A percentile compares a stretch with the other conserved stretches of the same genome.
Conservation (phyloP, 2,888 invertebrate genomes). For the Cerastoderma edule region DNA sequence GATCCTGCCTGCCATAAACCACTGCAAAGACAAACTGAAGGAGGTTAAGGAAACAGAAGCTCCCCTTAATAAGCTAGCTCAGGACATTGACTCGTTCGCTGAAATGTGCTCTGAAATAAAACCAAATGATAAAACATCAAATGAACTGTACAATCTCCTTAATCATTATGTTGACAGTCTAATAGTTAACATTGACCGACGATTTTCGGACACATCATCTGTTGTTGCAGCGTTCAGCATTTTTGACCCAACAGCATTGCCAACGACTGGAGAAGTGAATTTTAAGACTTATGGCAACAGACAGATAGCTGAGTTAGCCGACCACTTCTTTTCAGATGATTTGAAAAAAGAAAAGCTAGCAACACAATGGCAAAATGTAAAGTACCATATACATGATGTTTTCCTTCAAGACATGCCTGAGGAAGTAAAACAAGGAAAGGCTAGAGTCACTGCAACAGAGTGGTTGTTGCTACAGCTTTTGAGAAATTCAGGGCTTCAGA, state of each 20-base stretch:
- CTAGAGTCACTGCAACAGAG: conserved; percentile 11
- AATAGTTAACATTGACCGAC: conserved; percentile 31
- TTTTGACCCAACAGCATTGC: conserved; percentile 39
- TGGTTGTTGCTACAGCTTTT: conserved; percentile 27
- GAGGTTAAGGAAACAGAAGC: conserved; percentile 12
- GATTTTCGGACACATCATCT: conserved; percentile 28
- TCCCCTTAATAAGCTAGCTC: conserved; percentile 23
- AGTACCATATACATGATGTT: conserved; percentile 31
- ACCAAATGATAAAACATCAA: conserved; percentile 5
- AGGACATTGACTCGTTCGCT: conserved; percentile 40
- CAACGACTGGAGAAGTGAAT: conserved; percentile 13
- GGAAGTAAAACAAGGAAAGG: neutral
- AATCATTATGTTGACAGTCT: conserved; percentile 31
- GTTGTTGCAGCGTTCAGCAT: conserved; percentile 31
- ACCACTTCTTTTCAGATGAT: conserved; percentile 30
- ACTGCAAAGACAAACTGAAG: conserved; percentile 30
- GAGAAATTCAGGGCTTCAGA: neutral
- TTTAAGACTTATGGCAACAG: conserved; percentile 34
- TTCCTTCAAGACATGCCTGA: conserved; percentile 18
- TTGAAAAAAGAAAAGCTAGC: conserved; percentile 17
- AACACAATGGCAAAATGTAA: conserved; percentile 35
- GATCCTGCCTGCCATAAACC: conserved; percentile 32
- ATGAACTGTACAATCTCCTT: conserved; percentile 27
- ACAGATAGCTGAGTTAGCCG: conserved; percentile 15
- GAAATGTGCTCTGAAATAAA: conserved; percentile 40